phyloP scores from a whole-genome alignment of 2,113 vertebrate genomes.

The Passerina amoena region DNA sequence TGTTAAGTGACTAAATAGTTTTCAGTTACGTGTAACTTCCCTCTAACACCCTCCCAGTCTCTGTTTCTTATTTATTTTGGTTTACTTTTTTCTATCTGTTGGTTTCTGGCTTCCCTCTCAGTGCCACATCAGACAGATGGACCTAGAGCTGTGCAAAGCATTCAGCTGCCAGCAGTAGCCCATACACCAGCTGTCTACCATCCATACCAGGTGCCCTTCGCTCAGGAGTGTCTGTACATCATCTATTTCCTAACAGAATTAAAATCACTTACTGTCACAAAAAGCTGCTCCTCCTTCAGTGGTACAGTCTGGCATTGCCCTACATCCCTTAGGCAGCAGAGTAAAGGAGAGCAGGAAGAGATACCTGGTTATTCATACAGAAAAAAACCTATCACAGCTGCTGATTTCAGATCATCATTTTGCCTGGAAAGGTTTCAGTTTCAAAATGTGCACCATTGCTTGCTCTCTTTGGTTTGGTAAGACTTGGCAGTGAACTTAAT shows the following conservation, averaged over 20 bases:
- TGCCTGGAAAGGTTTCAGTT: not conserved
- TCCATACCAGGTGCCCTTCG: not conserved
- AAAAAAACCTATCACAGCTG: not conserved
- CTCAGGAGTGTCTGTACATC: not conserved
- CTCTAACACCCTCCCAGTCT: not conserved
- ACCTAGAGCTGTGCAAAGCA: not conserved
- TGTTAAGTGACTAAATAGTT: not conserved
- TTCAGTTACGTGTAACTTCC: not conserved
- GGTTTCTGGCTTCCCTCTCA: not conserved
- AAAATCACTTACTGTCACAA: not conserved
- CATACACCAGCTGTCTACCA: not conserved
- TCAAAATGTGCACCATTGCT: not conserved
- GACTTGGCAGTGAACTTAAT: not conserved
- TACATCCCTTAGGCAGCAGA: not conserved
- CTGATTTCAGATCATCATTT: not conserved
- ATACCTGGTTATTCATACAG: not conserved
- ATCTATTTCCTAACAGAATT: not conserved
- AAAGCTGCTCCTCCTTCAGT: not conserved
- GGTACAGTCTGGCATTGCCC: not conserved
- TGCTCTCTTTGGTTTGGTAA: not conserved
- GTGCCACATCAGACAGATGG: constrained; percentile 43
- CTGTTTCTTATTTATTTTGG: not conserved
- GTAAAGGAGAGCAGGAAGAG: not conserved
- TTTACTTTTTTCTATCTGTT: not conserved
- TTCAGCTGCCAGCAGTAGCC: not conserved